Evolutionary conservation across 1,140 invertebrate genomes (phyloP).

Genomic region (Rhynchophorus ferrugineus): DNA sequence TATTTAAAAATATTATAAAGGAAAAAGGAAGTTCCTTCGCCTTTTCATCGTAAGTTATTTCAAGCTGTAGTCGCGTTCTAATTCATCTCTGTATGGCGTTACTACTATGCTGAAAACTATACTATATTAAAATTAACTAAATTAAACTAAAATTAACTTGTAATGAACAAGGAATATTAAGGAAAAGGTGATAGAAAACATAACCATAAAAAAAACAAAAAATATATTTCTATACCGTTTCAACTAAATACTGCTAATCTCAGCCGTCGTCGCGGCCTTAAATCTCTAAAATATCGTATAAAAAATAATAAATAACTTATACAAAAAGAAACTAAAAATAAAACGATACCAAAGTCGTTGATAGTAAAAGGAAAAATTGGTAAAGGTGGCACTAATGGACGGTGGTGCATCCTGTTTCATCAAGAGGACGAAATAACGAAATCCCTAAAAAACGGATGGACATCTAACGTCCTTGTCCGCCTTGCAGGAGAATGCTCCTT

Average conservation of each 20-base stretch:
- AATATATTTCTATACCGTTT: neutral
- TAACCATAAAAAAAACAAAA: neutral
- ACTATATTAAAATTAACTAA: neutral
- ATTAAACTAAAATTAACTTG: neutral
- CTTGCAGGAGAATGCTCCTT: conserved; percentile 28
- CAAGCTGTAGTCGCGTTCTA: no score
- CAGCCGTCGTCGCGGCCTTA: neutral
- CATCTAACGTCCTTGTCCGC: conserved; percentile 11
- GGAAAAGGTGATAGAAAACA: neutral
- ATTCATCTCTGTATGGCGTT: neutral
- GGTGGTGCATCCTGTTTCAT: neutral
- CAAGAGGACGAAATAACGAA: neutral
- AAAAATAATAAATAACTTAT: neutral
- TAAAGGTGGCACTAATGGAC: neutral
- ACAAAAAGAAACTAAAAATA: neutral
- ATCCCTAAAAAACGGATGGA: conserved; percentile 16
- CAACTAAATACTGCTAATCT: neutral
- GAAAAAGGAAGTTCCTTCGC: no score
- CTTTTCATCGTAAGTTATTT: no score
- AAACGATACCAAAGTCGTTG: neutral
- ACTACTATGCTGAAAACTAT: neutral
- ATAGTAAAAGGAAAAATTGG: neutral
- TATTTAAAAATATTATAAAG: no score
- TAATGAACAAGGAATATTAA: neutral
- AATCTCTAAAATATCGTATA: neutral